Percentiles rank a stretch among this genome's conserved stretches.
phyloP scores from a whole-genome alignment of 2,113 vertebrate genomes.

The Ptilonorhynchus violaceus region DNA sequence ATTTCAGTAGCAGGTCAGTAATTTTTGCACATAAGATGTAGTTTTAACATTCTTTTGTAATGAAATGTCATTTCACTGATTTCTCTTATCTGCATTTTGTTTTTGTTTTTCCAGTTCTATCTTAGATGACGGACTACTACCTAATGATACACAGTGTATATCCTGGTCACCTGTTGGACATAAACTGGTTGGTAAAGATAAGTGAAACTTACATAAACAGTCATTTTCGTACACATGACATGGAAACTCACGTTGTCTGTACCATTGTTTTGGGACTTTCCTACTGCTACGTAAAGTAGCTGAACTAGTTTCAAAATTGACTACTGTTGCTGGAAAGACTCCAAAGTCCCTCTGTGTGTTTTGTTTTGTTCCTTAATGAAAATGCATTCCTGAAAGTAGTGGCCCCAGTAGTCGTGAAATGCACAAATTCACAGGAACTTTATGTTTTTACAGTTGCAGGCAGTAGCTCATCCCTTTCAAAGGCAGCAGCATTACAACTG shows the following conservation, averaged over 20 bases:
- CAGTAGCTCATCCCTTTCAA: not conserved
- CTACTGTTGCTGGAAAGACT: not conserved
- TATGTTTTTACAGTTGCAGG: not conserved
- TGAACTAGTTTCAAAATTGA: not conserved
- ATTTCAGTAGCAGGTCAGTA: slow-evolving; percentile 71
- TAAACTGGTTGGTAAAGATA: slow-evolving; percentile 77
- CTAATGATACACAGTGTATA: slow-evolving; percentile 69
- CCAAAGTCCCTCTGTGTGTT: not conserved
- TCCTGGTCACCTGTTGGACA: slow-evolving; percentile 77
- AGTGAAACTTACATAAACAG: not conserved
- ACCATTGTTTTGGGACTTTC: not conserved
- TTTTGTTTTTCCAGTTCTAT: slow-evolving; percentile 58
- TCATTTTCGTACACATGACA: not conserved
- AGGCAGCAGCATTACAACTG: not conserved
- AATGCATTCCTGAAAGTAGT: not conserved
- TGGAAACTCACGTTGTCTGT: not conserved
- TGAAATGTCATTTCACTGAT: not conserved
- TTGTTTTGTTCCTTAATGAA: not conserved
- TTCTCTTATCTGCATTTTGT: slow-evolving; percentile 15
- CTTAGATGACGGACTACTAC: slow-evolving; percentile 45
- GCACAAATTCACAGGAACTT: not conserved
- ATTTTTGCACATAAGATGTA: not conserved
- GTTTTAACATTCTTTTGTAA: not conserved
- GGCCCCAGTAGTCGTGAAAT: not conserved
- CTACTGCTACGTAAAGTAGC: not conserved